Percentiles rank a stretch among this genome's conserved stretches.
Conservation (phyloP, 2,888 invertebrate species). For the Megastigmus dorsalis region DNA sequence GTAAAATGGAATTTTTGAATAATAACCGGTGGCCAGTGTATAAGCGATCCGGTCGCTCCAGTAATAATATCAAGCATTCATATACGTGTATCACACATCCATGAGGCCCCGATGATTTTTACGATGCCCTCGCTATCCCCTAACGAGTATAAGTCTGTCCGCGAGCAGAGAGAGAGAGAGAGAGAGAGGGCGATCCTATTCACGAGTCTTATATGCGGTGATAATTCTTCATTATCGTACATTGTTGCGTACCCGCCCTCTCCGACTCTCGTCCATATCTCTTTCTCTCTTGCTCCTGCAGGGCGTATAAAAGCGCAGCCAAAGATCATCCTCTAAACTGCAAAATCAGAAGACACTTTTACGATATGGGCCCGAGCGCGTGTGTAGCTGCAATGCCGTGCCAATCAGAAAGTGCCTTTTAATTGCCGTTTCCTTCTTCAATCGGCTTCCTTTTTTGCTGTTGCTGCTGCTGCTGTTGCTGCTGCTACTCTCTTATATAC, state of each 20-base stretch:
- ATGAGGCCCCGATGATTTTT: slow-evolving; percentile 71
- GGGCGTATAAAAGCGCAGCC: not conserved
- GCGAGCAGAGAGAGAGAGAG: too few species aligned
- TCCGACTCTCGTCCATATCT: slow-evolving; percentile 13
- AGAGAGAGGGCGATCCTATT: too few species aligned
- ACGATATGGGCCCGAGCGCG: not conserved
- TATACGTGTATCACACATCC: slow-evolving; percentile 43
- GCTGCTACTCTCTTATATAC: too few species aligned
- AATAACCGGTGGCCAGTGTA: too few species aligned
- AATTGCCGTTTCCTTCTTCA: slow-evolving; percentile 36
- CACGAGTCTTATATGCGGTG: slow-evolving; percentile 66
- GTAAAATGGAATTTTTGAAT: too few species aligned
- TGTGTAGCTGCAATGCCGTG: not conserved
- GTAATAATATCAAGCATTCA: slow-evolving; percentile 39
- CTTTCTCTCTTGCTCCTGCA: not conserved
- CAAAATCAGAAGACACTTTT: slow-evolving; percentile 48
- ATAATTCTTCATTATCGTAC: slow-evolving; percentile 75
- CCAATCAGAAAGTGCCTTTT: slow-evolving; percentile 48
- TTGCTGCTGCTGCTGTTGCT: too few species aligned
- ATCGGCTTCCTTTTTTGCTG: too few species aligned
- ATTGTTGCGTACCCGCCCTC: slow-evolving; percentile 67
- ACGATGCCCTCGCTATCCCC: slow-evolving; percentile 63
- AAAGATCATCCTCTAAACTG: slow-evolving; percentile 36
- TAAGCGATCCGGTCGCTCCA: not conserved
- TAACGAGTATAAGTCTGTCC: slow-evolving; percentile 68